Base-by-base conservation (phyloP, 2,113 vertebrate species). In the Zingel zingel region DNA sequence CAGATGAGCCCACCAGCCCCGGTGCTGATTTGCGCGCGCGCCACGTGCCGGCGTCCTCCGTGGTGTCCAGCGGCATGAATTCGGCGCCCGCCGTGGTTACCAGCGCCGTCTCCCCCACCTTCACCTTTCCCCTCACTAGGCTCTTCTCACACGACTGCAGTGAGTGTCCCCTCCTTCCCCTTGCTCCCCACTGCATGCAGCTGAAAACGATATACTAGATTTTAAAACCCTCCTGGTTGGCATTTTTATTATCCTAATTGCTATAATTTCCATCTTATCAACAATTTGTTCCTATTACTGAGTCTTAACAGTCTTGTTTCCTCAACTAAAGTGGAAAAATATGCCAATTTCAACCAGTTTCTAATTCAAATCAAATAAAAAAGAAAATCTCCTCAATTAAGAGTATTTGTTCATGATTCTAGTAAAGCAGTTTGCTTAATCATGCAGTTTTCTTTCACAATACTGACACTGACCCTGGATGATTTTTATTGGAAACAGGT, bases 101-200 rank as follows among this genome's bases (percentile, higher is more conserved):
- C 86, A 97, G 96, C 91, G 97, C 97, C 48, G 93, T 96, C 65
- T 97, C 97, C 23, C 97, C 97, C 79, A 97, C 97, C 91, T 98
- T 99, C 87, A 96, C 96, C 94, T 99, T 98, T 14, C 95, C 96
- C 76, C 92, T 96, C 63, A 95, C 96, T 92, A 97, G 97, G 73
- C 97, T 98, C 95, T 98, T 98, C 95, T 99, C 97, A 89, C 97
- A 97, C 85, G 97, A 98, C 93, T 97, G 97, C 96, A 99, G 98
- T 99, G 92, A 99, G 98, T 97, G 86, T 79, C 79, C n/a, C 74
- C 51, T 3, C 30, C 39, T 18, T 18, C 33, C 67, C n/a, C 39
- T n/a, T 3, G 18, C 33, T 70, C 67, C 11, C 67, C 82, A 64
- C 83, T 88, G 92, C 93, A 93, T 93, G 93, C 81, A 83, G 79